Evolutionary conservation across 1,140 invertebrate genomes (phyloP), one percentile per base, ranked within the genome.

Genomic region (Aphelenchoides avenae): DNA sequence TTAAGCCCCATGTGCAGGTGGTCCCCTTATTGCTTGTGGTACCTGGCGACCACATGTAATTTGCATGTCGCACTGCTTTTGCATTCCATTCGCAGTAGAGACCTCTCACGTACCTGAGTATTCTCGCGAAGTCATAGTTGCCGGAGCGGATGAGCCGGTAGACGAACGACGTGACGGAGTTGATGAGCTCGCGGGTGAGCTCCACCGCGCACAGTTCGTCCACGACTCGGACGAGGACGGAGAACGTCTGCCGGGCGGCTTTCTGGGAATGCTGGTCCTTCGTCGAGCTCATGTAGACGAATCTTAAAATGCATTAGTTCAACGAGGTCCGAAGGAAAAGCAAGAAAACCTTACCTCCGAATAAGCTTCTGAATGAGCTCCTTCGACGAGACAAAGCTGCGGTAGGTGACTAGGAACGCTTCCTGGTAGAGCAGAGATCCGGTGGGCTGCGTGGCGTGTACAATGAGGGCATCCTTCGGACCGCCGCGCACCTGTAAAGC

Each of bases 371-470:
- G 53, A 5, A 72, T 69, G 30, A 72, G 51, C 39, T 68, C 71
- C 31, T 52, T 26, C n/a, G 69, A 65, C 6, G 66, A 37, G 31
- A 73, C 56, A 57, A 73, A 73, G 15, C 68, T 61, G 20, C 68
- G 60, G 46, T 67, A 73, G 15, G 70, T 75, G 20, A 56, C 52
- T 26, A 73, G 47, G 47, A 73, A 73, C 34, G 70, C 70, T 55
- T 73, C 70, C 58, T 73, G 71, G 52, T 68, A 73, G 15, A 73
- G 36, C 20, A 75, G 39, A 37, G 72, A 73, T 29, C 66, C 47
- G 40, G 36, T 48, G 9, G 69, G 40, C 26, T 73, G 64, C 6
- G 71, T 73, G 13, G 64, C 68, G 54, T 72, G 67, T 15, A 75
- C 70, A 5, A 73, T 46, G 6, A 73, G 55, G 33, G 70, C 70